Evolutionary conservation across 2,797 vertebrate species (phyloP).

Genomic region (Poecilia picta): DNA sequence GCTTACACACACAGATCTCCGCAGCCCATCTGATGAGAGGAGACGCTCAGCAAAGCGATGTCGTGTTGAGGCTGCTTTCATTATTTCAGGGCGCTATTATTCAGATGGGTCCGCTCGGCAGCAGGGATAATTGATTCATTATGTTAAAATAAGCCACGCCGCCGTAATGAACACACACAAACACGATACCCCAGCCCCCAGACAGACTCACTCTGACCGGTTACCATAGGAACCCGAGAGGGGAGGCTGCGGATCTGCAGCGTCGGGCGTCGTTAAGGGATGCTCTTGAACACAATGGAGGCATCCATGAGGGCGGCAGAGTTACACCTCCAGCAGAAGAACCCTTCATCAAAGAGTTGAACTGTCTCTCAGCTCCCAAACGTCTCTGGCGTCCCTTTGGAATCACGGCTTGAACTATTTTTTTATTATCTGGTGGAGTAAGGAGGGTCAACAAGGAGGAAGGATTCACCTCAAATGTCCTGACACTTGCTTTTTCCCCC

Average conservation of each 20-base stretch:
- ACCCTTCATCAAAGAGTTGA: constrained; percentile 40
- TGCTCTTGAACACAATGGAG: constrained; percentile 59
- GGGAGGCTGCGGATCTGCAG: constrained; percentile 53
- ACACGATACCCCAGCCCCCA: constrained; percentile 40
- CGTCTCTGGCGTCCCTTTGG: constrained; percentile 27
- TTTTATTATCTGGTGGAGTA: constrained; percentile 17
- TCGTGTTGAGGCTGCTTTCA: background rate
- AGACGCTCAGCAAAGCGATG: constrained; percentile 16
- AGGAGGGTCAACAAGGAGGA: constrained; percentile 53
- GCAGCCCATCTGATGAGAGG: constrained; percentile 22
- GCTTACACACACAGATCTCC: constrained; percentile 19
- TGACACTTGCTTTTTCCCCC: background rate
- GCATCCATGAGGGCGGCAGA: constrained; percentile 50
- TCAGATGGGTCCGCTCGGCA: constrained; percentile 47
- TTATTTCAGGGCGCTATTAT: constrained; percentile 40
- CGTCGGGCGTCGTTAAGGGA: constrained; percentile 36
- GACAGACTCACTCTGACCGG: constrained; percentile 43
- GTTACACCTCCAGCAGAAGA: constrained; percentile 34
- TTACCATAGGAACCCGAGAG: constrained; percentile 73
- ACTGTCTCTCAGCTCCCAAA: constrained; percentile 21
- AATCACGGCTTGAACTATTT: constrained; percentile 18
- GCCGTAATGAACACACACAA: constrained; percentile 54
- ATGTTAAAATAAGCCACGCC: constrained; percentile 55
- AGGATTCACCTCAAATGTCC: constrained; percentile 13
- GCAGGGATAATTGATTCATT: constrained; percentile 70